Evolutionary conservation across 2,113 vertebrate genomes (phyloP), one percentile per base, ranked within the genome.

Genomic region (Melospiza georgiana): DNA sequence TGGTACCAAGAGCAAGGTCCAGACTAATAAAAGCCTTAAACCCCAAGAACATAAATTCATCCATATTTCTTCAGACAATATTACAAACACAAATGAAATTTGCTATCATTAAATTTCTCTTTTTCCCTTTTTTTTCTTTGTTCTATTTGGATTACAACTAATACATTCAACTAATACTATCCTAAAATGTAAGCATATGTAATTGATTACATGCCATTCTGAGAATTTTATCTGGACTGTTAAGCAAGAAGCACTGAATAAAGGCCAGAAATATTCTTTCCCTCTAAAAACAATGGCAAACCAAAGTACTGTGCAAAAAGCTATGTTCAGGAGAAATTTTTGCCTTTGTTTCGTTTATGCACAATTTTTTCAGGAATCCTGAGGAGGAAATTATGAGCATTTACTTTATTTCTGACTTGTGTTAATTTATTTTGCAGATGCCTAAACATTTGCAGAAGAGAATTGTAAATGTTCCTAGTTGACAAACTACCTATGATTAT

Each of bases 11-110:
- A 73, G 71, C 24, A 61, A 89, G 5, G 11, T 89, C 76, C 39
- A 49, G 71, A 87, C 84, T 92, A 82, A 84, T 95, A 97, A 97
- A 95, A 67, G 27, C 15, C 27, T 41, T 52, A 89, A 89, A 67
- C 7, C 4, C 18, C 35, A 87, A 87, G 16, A 80, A 69, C 10
- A 24, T 23, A 81, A 89, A 5, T 55, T 80, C 4, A 57, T 59
- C 19, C 8, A 15, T 72, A 91, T 78, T 82, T n/a, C 28, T 37
- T 86, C 48, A 94, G 39, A 81, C 63, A 51, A 90, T 63, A 92
- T 74, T 61, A 63, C 11, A 69, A 83, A 46, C 8, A 87, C 15
- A 75, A 91, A 88, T 51, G 2, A 68, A 71, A 91, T 89, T 54
- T 0, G 0, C 14, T n/a, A 44, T 71, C 54, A 73, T 65, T 61